Base-by-base conservation (phyloP, 2,113 vertebrate species). In the Heterocephalus glaber region DNA sequence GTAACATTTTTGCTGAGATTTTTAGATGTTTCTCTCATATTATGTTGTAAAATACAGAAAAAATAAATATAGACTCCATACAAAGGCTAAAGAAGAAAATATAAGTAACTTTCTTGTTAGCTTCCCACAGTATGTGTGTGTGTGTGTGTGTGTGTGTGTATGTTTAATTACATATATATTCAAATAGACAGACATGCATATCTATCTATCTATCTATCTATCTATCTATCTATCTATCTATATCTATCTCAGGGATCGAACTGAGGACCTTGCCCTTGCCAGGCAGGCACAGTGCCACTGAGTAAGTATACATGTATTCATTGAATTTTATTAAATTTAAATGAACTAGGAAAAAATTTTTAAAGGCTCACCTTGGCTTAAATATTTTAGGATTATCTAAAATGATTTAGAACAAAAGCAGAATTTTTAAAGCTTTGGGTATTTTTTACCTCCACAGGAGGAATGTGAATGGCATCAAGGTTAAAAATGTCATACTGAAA, bases 301-400 rank as follows among this genome's bases (percentile, higher is more conserved):
- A 49, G 47, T 49, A 77, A 22, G 26, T 10, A 41, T 28, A 49
- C 47, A 68, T 4, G 10, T 54, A 68, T 49, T 56, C 2, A 61
- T 35, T 89, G 19, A 83, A 95, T 49, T 93, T 95, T 66, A 92
- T 33, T 79, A 68, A 88, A 81, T 60, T 72, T 85, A 81, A 26
- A 16, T 89, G 2, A 79, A 63, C 44, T 44, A 3, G 3, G 28
- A 26, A 72, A 68, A 88, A 60, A 47, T 72, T 38, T 72, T 38
- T 81, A 63, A 79, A 87, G 1, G 1, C 1, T 82, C 68, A 30
- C 2, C 0, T 86, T 84, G 28, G 22, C 30, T 66, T 76, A 76
- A 60, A 70, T 3, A 86, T 52, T 65, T 96, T 82, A 65, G 63
- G 28, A 1, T 74, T 68, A 10, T 68, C 30, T 81, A 92, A 97